These are phyloP conservation scores for Felis chaus DNA, from an alignment of 2,113 vertebrate species.

Conservation along the genomic window DNA sequence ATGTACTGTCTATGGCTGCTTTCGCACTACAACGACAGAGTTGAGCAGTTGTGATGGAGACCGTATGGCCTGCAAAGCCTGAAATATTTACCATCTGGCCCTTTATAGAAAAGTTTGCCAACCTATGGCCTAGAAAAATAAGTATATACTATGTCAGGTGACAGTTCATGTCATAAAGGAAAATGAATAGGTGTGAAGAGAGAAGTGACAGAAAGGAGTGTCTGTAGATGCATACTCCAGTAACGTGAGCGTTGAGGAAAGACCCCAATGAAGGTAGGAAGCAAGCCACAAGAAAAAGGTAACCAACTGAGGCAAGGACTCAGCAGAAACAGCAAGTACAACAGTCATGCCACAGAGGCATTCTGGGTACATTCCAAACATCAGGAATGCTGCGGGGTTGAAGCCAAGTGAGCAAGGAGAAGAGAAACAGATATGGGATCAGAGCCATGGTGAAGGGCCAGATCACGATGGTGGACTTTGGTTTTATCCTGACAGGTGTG, in stretches of 20 bases:
- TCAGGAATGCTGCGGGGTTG: background rate
- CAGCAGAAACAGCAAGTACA: background rate
- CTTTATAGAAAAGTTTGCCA: constrained; percentile 46
- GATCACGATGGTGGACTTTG: fast-evolving
- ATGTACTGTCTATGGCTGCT: constrained; percentile 45
- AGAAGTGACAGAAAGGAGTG: background rate
- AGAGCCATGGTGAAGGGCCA: background rate
- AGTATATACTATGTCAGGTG: constrained; percentile 4
- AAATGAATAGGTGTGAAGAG: background rate
- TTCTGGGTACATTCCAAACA: background rate
- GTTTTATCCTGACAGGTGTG: background rate
- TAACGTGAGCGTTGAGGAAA: fast-evolving
- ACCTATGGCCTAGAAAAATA: constrained; percentile 46
- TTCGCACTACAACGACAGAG: constrained; percentile 1
- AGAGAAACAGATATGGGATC: background rate
- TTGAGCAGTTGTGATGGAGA: constrained; percentile 58
- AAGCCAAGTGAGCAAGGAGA: background rate
- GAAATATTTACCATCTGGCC: constrained; percentile 67
- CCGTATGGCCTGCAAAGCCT: constrained; percentile 58
- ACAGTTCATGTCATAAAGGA: background rate
- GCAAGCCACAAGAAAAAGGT: background rate
- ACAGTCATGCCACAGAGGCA: background rate
- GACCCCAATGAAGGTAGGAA: background rate
- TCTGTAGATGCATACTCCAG: background rate
- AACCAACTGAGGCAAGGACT: background rate